phyloP scores from a whole-genome alignment of 2,113 vertebrate species.

The Numenius arquata region DNA sequence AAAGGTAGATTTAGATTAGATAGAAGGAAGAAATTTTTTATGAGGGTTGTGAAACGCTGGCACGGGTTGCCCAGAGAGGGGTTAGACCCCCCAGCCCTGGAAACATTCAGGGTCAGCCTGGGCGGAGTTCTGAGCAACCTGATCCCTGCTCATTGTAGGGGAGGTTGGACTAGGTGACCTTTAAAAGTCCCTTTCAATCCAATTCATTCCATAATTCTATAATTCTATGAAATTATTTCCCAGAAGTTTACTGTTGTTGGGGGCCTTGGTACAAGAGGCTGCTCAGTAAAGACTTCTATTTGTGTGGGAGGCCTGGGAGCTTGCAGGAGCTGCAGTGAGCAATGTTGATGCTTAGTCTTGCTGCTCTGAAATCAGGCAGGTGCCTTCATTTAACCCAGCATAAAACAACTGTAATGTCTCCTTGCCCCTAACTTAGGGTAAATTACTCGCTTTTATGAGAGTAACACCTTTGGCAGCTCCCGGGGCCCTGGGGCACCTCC shows the following conservation, averaged over 20 bases:
- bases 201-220: neutral
- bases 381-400: neutral
- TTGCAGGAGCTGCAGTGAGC: neutral
- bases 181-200: neutral
- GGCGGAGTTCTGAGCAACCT: neutral
- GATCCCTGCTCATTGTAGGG: neutral
- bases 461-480: neutral
- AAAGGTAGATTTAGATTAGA: neutral
- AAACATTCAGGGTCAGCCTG: neutral
- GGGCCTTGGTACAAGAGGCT: neutral
- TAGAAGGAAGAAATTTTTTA: neutral
- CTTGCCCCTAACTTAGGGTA: neutral
- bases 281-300: neutral
- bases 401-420: neutral
- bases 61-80: neutral
- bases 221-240: neutral
- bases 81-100: neutral
- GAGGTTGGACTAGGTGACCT: neutral
- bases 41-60: neutral
- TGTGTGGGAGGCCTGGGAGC: neutral
- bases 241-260: neutral
- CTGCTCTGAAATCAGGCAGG: neutral
- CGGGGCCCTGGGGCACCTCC: fast-evolving
- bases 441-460: neutral
- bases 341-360: neutral